Evolutionary conservation across 2,888 invertebrate species (phyloP).

Genomic region (Stramonita haemastoma): DNA sequence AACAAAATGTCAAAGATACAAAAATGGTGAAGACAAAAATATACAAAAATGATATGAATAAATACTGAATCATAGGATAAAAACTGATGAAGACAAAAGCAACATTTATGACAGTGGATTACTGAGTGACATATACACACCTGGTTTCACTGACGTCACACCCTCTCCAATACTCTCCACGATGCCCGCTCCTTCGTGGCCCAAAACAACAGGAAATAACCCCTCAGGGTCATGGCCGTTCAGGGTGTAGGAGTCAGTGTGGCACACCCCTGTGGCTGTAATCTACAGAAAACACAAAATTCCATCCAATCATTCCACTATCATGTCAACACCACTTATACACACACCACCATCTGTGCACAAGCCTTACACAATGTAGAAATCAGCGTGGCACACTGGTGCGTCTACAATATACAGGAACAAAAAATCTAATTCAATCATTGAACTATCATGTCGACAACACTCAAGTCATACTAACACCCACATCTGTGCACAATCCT

Average conservation of each 20-base stretch:
- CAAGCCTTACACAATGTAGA: constrained; percentile 64
- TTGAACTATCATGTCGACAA: too few relatives aligned
- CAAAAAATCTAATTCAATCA: too few relatives aligned
- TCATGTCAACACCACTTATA: too few relatives aligned
- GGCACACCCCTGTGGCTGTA: constrained; percentile 81
- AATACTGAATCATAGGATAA: too few relatives aligned
- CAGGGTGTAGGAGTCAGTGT: constrained; percentile 80
- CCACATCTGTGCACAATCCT: too few relatives aligned
- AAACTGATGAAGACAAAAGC: background rate
- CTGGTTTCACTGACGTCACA: constrained; percentile 86
- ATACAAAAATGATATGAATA: too few relatives aligned
- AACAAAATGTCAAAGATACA: too few relatives aligned
- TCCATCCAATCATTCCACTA: background rate
- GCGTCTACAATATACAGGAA: constrained; percentile 80
- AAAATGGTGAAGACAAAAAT: too few relatives aligned
- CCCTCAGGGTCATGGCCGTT: constrained; percentile 77
- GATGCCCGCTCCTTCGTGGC: constrained; percentile 95
- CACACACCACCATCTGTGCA: too few relatives aligned
- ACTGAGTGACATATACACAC: constrained; percentile 75
- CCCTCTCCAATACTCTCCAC: constrained; percentile 98
- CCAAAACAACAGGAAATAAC: constrained; percentile 88
- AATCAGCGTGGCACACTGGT: constrained; percentile 79
- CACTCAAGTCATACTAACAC: too few relatives aligned
- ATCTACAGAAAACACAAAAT: constrained; percentile 56
- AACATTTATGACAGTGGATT: background rate